Base-by-base conservation (phyloP, 2,888 invertebrate species). In the Molorchus minor region DNA sequence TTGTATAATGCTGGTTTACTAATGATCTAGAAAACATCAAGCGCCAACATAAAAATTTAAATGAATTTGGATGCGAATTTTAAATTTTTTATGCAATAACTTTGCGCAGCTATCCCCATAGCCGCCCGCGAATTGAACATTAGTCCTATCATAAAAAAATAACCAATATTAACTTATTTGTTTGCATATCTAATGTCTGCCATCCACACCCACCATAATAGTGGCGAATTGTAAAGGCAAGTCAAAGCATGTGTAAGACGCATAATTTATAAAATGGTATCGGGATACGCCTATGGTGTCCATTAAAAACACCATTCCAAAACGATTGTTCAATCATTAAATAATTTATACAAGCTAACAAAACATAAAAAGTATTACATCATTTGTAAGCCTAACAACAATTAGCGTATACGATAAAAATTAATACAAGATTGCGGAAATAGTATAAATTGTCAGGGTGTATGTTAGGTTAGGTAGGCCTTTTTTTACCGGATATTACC, bases 311-410 rank as follows among this genome's bases (percentile, higher is more conserved):
- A 33, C 35, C 57, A 52, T 57, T 52, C 49, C 52, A 40, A 57
- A 52, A 44, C 52, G 52, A 57, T 57, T 57, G 52, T 57, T 57
- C 41, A 57, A 57, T 57, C 51, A 52, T 57, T 52, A 45, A 46
- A 49, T 57, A 57, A 57, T 57, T 44, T 52, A 57, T 52, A 57
- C 57, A 41, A 52, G 52, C 41, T 52, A 52, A 52, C 52, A 45
- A 57, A 52, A 57, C 57, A 52, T 57, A 57, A 57, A 57, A 52
- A 33, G 33, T 44, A 52, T 57, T 57, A 57, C 57, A 52, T 57
- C 57, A 57, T 45, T 45, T 45, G 45, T 46, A 44, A 38, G 38
- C 36, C 40, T 29, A 52, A 52, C 52, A 36, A 46, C 46, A 41
- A 40, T 52, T 41, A 52, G 41, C 40, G 40, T 41, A 52, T 44